Conservation (phyloP, 2,888 invertebrate genomes). For the Uropetala carovei region DNA sequence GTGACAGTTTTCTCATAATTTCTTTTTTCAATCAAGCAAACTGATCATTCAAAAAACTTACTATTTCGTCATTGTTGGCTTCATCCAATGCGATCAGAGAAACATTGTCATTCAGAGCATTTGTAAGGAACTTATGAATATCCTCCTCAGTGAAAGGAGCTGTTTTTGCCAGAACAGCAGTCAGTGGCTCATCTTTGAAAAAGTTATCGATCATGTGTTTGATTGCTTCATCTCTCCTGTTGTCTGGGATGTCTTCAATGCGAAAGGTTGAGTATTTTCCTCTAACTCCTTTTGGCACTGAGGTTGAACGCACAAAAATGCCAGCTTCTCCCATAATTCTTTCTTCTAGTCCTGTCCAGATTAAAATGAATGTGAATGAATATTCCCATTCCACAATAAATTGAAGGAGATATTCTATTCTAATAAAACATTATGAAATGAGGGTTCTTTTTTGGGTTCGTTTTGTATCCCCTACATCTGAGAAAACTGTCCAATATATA, state of each 20-base stretch:
- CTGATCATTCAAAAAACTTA: not conserved
- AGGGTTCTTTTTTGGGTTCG: too few species aligned
- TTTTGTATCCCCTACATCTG: too few species aligned
- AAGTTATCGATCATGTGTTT: not conserved
- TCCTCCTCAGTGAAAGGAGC: not conserved
- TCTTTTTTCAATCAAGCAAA: too few species aligned
- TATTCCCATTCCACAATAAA: too few species aligned
- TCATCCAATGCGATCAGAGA: constrained; percentile 9
- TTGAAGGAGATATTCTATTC: too few species aligned
- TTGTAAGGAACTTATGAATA: not conserved
- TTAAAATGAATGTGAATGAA: too few species aligned
- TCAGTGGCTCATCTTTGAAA: constrained; percentile 31
- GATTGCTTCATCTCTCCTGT: not conserved
- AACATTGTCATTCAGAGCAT: constrained; percentile 32
- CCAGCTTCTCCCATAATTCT: not conserved
- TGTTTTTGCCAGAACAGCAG: not conserved
- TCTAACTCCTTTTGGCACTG: constrained; percentile 15
- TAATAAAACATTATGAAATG: too few species aligned
- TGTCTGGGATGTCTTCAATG: constrained; percentile 47
- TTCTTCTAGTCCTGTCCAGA: not conserved
- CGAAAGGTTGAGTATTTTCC: not conserved
- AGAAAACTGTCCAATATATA: too few species aligned
- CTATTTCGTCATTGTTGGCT: constrained; percentile 44
- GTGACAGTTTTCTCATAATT: too few species aligned
- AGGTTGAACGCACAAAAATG: constrained; percentile 7